phyloP scores from a whole-genome alignment of 2,888 invertebrate genomes.

The Melanophora roralis region DNA sequence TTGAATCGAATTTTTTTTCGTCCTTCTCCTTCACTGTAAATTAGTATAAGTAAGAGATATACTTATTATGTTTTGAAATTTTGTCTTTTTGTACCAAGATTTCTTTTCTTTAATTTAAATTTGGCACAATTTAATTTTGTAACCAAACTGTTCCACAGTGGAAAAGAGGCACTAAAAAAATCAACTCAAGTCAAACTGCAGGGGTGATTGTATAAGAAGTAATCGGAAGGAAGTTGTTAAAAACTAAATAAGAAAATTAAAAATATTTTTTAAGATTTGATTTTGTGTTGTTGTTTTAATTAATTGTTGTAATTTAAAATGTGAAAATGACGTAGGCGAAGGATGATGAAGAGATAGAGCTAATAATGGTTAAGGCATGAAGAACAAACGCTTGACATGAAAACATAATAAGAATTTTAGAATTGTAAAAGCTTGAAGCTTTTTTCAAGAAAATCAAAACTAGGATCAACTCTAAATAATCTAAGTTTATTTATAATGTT shows the following conservation, averaged over 20 bases:
- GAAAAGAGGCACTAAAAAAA: too few relatives aligned
- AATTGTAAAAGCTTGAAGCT: not conserved
- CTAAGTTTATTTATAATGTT: conserved; percentile 36
- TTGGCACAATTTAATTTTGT: too few relatives aligned
- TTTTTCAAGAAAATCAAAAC: not conserved
- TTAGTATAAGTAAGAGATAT: too few relatives aligned
- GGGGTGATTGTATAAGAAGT: too few relatives aligned
- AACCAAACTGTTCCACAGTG: too few relatives aligned
- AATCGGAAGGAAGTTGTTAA: not conserved
- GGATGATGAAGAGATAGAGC: conserved; percentile 64
- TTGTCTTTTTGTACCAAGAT: too few relatives aligned
- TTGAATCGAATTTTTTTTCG: too few relatives aligned
- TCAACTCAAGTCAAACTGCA: too few relatives aligned
- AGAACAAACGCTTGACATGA: conserved; percentile 65
- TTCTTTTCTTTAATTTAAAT: too few relatives aligned
- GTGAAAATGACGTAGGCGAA: conserved; percentile 53
- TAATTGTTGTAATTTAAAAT: conserved; percentile 15
- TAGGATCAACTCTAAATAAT: conserved; percentile 6
- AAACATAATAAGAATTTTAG: conserved; percentile 34
- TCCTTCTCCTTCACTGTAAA: too few relatives aligned
- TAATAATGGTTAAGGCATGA: conserved; percentile 64
- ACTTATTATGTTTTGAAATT: too few relatives aligned
- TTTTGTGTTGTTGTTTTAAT: not conserved
- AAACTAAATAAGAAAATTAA: not conserved
- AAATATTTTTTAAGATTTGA: not conserved